phyloP scores from a whole-genome alignment of 2,113 vertebrate species.

The Anarhynchus alexandrinus region DNA sequence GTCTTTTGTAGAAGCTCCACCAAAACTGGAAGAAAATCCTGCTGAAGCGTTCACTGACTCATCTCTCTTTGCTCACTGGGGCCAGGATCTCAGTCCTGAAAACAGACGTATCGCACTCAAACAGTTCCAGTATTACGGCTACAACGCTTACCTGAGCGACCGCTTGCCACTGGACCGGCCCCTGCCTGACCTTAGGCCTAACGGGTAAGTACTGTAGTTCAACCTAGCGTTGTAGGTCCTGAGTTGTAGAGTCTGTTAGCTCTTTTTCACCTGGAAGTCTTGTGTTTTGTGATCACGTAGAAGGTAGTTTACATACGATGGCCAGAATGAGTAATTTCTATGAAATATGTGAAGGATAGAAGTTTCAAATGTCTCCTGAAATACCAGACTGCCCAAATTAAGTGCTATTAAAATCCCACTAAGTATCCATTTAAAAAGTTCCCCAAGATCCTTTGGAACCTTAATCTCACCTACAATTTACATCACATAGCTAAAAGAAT shows the following conservation, averaged over 20 bases:
- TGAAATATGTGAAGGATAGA: neutral
- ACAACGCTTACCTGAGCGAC: slow-evolving; percentile 97
- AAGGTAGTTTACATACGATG: neutral
- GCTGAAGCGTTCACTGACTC: slow-evolving; percentile 89
- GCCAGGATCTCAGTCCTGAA: slow-evolving; percentile 90
- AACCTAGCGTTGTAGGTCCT: rapidly evolving
- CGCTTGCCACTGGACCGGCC: slow-evolving; percentile 87
- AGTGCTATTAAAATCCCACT: neutral
- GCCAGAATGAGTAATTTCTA: neutral
- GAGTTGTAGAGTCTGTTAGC: neutral
- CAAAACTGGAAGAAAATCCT: slow-evolving; percentile 79
- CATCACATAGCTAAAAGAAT: neutral
- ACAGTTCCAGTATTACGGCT: slow-evolving; percentile 97
- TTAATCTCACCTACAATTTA: neutral
- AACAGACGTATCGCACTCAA: slow-evolving; percentile 86
- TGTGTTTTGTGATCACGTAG: rapidly evolving
- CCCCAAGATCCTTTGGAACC: neutral
- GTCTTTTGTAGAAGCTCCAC: slow-evolving; percentile 81
- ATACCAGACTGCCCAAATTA: neutral
- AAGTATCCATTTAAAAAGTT: neutral
- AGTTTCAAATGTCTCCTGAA: neutral
- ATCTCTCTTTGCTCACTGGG: slow-evolving; percentile 94
- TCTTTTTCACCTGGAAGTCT: neutral
- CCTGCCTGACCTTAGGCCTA: slow-evolving; percentile 91
- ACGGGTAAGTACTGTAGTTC: slow-evolving; percentile 79